phyloP scores from a whole-genome alignment of 2,797 vertebrate genomes.

The Notolabrus celidotus region DNA sequence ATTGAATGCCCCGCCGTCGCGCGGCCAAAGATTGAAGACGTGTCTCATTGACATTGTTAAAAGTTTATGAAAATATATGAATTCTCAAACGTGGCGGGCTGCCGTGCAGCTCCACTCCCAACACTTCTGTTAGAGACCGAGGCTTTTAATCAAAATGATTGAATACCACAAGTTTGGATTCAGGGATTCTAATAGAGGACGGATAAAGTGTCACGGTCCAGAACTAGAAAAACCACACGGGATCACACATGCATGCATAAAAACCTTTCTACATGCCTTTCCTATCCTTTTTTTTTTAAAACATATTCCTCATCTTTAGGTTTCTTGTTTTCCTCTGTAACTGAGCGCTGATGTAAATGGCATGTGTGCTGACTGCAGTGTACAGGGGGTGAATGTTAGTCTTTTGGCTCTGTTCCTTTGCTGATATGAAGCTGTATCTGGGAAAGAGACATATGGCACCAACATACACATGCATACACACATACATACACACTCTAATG shows the following conservation, averaged over 20 bases:
- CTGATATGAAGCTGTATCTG: slow-evolving; percentile 89
- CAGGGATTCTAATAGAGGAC: slow-evolving; percentile 91
- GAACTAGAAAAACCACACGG: slow-evolving; percentile 75
- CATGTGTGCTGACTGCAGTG: slow-evolving; percentile 52
- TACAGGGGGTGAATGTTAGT: slow-evolving; percentile 82
- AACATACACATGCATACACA: slow-evolving; percentile 42
- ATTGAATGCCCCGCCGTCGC: slow-evolving; percentile 97
- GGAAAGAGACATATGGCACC: slow-evolving; percentile 92
- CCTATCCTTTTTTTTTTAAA: slow-evolving; percentile 29
- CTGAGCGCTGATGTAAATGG: slow-evolving; percentile 83
- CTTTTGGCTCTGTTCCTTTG: slow-evolving; percentile 89
- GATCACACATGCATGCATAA: slow-evolving; percentile 83
- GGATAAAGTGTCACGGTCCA: slow-evolving; percentile 82
- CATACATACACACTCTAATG: slow-evolving; percentile 46
- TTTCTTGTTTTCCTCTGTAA: slow-evolving; percentile 60
- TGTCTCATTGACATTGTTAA: slow-evolving; percentile 98
- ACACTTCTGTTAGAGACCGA: slow-evolving; percentile 98
- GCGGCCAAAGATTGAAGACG: slow-evolving; percentile 98
- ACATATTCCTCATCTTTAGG: slow-evolving; percentile 74
- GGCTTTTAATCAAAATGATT: slow-evolving; percentile 99
- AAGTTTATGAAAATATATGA: slow-evolving; percentile 99
- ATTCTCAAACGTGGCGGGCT: slow-evolving; percentile 98
- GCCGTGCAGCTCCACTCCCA: slow-evolving; percentile 92
- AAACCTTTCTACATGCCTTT: slow-evolving; percentile 57
- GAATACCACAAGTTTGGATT: slow-evolving; percentile 98